phyloP scores from a whole-genome alignment of 2,888 invertebrate genomes.

The Salticus scenicus region DNA sequence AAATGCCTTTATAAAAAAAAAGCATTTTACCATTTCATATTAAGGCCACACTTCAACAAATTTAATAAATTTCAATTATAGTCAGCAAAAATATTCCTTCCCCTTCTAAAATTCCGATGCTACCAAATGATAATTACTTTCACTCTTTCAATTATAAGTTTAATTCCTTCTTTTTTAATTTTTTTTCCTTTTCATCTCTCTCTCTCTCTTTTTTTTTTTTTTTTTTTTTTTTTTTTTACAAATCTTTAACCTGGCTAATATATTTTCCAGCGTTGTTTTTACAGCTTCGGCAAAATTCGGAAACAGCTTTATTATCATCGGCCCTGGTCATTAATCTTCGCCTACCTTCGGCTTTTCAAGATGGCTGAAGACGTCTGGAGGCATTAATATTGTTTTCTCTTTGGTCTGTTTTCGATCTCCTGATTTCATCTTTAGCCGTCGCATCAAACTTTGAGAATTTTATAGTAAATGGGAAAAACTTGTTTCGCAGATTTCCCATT shows the following conservation, averaged over 20 bases:
- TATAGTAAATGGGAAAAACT: conserved; percentile 19
- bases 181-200: conserved; percentile 8
- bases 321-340: conserved; percentile 53
- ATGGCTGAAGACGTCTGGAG: conserved; percentile 26
- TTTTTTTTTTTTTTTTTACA: conserved; percentile 31
- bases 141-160: conserved; percentile 1
- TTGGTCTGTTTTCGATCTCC: conserved; percentile 13
- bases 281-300: conserved; percentile 28
- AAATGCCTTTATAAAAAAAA: no score
- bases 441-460: conserved; percentile 11
- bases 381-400: conserved; percentile 56
- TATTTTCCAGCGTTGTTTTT: conserved; percentile 21
- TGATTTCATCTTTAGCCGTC: background rate
- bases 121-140: conserved; percentile 58
- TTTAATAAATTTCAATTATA: no score
- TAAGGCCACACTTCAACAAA: no score
- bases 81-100: no score
- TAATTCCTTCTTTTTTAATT: conserved; percentile 28
- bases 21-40: no score
- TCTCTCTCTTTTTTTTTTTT: conserved; percentile 26
- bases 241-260: conserved; percentile 25
- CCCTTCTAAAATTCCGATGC: no score
- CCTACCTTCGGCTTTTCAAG: conserved; percentile 25
- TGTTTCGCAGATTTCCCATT: background rate
- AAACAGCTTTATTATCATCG: conserved; percentile 61